Evolutionary conservation across 37 sponge, comb jelly and placozoan species (phyloP).

Genomic region (Lycopodina hypogea): DNA sequence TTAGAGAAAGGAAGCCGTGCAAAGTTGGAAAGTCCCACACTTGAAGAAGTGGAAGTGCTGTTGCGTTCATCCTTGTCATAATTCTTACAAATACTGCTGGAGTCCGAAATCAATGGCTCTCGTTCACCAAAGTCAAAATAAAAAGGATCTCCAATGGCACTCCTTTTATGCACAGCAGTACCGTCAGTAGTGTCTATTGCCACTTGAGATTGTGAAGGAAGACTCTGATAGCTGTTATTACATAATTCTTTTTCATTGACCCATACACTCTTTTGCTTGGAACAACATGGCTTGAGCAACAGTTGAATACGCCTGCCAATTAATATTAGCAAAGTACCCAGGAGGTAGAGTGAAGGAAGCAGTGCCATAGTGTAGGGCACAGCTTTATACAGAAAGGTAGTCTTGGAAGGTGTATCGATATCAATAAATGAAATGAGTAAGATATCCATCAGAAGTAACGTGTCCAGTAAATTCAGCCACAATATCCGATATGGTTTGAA

Average conservation of each 20-base stretch:
- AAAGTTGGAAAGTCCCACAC: neutral
- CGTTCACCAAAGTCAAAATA: neutral
- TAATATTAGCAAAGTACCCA: neutral
- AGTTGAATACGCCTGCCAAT: neutral
- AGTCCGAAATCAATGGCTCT: neutral
- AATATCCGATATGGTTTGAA: slow-evolving; percentile 23
- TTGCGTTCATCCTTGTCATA: neutral
- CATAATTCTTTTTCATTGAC: neutral
- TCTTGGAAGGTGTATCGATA: neutral
- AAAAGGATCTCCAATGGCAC: neutral
- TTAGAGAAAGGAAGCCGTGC: neutral
- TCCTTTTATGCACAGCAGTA: neutral
- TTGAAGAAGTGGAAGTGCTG: neutral
- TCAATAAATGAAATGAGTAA: neutral
- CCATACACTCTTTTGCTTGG: neutral
- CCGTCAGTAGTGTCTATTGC: neutral
- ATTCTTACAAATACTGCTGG: neutral
- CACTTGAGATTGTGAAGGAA: neutral
- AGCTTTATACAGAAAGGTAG: neutral
- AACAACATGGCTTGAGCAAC: neutral
- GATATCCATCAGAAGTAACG: slow-evolving; percentile 21
- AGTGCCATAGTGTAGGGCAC: neutral
- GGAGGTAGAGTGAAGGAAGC: neutral
- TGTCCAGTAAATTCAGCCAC: slow-evolving; percentile 43
- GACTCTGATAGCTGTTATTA: too few species aligned